phyloP scores from a whole-genome alignment of 1,140 invertebrate species.

The Antheraea mylitta region DNA sequence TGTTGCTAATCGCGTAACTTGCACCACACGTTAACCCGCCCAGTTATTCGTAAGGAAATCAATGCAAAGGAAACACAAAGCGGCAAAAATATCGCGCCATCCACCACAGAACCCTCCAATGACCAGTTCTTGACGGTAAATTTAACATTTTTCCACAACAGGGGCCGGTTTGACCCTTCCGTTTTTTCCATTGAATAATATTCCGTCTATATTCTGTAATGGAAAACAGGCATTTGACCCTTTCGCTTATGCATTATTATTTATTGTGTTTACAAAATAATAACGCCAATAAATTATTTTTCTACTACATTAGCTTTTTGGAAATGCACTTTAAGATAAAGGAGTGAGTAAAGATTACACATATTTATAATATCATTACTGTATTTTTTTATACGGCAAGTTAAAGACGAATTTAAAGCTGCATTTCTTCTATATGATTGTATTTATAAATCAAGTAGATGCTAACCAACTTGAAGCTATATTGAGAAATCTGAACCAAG shows the following conservation, averaged over 20 bases:
- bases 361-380: neutral
- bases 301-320: constrained; percentile 52
- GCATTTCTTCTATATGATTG: too few species aligned
- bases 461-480: too few species aligned
- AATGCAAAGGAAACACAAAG: constrained; percentile 58
- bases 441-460: too few species aligned
- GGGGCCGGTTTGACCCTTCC: constrained; percentile 47
- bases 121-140: constrained; percentile 53
- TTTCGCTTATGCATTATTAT: constrained; percentile 49
- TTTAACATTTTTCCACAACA: constrained; percentile 57
- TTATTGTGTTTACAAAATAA: constrained; percentile 42
- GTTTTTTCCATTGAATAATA: constrained; percentile 47
- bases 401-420: too few species aligned
- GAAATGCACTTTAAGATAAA: neutral
- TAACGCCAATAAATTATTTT: constrained; percentile 61
- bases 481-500: too few species aligned
- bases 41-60: constrained; percentile 54
- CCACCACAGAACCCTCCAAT: constrained; percentile 52
- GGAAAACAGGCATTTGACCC: constrained; percentile 55
- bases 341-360: neutral
- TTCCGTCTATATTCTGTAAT: constrained; percentile 44
- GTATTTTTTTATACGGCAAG: too few species aligned
- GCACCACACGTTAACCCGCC: constrained; percentile 10
- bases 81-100: constrained; percentile 58
- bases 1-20: neutral